Percentiles rank a stretch among this genome's conserved stretches.
phyloP scores from a whole-genome alignment of 2,888 invertebrate genomes.

The Scaeva pyrastri region DNA sequence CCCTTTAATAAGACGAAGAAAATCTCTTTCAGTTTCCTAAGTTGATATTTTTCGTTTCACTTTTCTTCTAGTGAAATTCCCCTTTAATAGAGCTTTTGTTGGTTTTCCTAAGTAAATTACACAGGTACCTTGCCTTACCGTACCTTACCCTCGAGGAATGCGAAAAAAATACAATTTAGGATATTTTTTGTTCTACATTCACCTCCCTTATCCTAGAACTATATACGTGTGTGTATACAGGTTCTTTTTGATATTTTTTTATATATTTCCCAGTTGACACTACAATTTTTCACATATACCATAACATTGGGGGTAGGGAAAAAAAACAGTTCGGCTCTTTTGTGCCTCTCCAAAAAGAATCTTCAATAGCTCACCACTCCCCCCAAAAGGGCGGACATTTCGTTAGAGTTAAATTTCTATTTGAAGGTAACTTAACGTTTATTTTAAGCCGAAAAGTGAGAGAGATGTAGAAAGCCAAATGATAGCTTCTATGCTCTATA shows the following conservation, averaged over 20 bases:
- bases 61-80: slow-evolving; percentile 3
- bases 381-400: slow-evolving; percentile 51
- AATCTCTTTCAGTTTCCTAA: no score
- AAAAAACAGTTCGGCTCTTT: slow-evolving; percentile 13
- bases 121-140: no score
- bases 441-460: slow-evolving; percentile 2
- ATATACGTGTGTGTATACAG: slow-evolving; percentile 1
- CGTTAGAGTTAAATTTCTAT: slow-evolving; percentile 55
- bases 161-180: slow-evolving; percentile 58
- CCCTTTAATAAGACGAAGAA: no score
- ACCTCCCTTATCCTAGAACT: slow-evolving; percentile 22
- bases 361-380: slow-evolving; percentile 9
- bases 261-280: slow-evolving; percentile 66
- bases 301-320: slow-evolving; percentile 47
- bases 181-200: slow-evolving; percentile 27
- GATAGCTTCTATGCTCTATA: no score
- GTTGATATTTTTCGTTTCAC: no score
- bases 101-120: neutral
- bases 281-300: slow-evolving; percentile 50
- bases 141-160: slow-evolving; percentile 3
- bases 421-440: slow-evolving; percentile 51
- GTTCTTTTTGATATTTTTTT: slow-evolving; percentile 47
- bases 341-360: slow-evolving; percentile 24
- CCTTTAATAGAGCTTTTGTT: neutral
- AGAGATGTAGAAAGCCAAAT: neutral